Percentiles rank a stretch among this genome's conserved stretches.
These are phyloP conservation scores for Cuniculus paca DNA, from an alignment of 2,797 vertebrate genomes.

Conservation along the genomic window DNA sequence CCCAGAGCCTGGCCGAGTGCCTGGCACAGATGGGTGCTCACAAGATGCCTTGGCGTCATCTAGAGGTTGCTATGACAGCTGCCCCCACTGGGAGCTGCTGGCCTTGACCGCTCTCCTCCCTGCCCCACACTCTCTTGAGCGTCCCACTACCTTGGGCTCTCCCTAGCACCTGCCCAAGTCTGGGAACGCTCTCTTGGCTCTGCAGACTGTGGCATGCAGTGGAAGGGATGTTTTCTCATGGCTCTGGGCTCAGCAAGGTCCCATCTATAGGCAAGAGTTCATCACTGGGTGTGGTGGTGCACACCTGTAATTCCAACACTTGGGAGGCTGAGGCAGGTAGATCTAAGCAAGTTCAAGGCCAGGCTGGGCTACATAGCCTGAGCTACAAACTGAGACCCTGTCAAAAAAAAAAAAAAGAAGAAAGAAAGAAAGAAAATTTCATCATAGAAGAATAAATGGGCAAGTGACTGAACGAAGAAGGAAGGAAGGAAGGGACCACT, in stretches of 20 bases:
- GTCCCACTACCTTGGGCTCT: neutral
- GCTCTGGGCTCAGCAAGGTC: neutral
- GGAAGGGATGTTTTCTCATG: neutral
- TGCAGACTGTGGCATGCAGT: accelerated
- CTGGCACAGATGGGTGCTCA: neutral
- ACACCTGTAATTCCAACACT: neutral
- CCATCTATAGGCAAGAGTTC: neutral
- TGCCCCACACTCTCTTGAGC: neutral
- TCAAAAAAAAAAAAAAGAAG: neutral
- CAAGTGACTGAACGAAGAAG: too few relatives aligned
- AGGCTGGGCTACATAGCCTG: neutral
- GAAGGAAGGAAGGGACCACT: neutral
- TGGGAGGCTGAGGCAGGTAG: neutral
- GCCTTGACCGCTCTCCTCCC: neutral
- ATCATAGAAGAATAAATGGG: too few relatives aligned
- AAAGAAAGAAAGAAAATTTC: neutral
- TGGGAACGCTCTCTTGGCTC: neutral
- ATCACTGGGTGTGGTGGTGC: neutral
- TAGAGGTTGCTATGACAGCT: neutral
- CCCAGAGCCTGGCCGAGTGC: neutral
- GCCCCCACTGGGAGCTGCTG: accelerated
- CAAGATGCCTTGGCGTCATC: too few relatives aligned
- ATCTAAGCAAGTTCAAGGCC: neutral
- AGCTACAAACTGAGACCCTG: neutral
- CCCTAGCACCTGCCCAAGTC: neutral